These are phyloP conservation scores for Acheta domesticus DNA, from an alignment of 2,888 invertebrate species.

Conservation along the genomic window DNA sequence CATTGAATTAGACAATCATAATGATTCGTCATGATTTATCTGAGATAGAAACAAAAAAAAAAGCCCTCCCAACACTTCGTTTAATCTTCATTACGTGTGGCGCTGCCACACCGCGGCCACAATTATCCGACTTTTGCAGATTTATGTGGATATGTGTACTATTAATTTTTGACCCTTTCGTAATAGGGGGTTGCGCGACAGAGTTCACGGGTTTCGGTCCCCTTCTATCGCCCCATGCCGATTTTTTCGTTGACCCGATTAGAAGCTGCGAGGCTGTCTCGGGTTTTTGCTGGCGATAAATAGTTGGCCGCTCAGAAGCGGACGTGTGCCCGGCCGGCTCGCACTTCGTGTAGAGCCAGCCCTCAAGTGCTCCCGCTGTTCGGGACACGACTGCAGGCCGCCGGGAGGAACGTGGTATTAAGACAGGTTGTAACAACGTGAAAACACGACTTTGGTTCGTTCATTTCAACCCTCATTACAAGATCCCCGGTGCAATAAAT, in stretches of 20 bases:
- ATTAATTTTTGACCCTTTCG: background rate
- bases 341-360: no score
- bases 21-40: slow-evolving; percentile 1
- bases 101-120: background rate
- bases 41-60: background rate
- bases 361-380: no score
- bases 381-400: no score
- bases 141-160: background rate
- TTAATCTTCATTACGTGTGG: background rate
- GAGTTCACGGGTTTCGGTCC: no score
- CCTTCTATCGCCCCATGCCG: no score
- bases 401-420: no score
- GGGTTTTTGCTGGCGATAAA: background rate
- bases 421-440: no score
- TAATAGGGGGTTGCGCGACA: background rate
- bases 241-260: background rate
- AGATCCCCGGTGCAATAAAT: no score
- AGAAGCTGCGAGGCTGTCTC: background rate
- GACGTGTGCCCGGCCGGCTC: no score
- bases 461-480: no score
- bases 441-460: no score
- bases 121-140: background rate
- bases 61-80: background rate
- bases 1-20: slow-evolving; percentile 18
- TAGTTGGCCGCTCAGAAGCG: no score